A percentile compares a stretch with the other conserved stretches of the same genome.
phyloP scores from a whole-genome alignment of 2,113 vertebrate species.

The Pristiophorus japonicus region DNA sequence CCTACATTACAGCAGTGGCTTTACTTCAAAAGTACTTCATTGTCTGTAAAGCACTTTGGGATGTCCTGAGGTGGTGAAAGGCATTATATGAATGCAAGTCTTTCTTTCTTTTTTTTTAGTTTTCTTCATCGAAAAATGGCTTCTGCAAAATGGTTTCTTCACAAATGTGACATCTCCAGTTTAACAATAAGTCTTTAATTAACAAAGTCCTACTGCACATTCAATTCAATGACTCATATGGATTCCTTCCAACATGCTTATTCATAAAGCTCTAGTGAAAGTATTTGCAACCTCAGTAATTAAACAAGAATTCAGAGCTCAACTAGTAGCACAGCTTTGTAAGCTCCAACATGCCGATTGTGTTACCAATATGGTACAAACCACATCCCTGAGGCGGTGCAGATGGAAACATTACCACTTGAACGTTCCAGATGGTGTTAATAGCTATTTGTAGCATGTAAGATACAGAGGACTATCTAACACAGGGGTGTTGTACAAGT shows the following conservation, averaged over 20 bases:
- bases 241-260: neutral
- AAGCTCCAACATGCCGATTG: neutral
- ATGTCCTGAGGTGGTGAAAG: neutral
- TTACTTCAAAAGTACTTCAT: neutral
- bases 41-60: no score
- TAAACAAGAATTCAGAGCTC: neutral
- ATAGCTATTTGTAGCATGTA: neutral
- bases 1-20: neutral
- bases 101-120: neutral
- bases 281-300: neutral
- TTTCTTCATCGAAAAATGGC: neutral
- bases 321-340: neutral
- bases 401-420: neutral
- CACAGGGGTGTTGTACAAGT: neutral
- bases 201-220: neutral
- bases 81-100: neutral
- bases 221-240: neutral
- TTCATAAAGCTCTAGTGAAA: neutral
- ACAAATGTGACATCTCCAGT: neutral
- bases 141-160: neutral
- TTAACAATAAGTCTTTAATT: neutral
- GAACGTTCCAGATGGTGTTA: slow-evolving; percentile 20
- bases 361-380: neutral
- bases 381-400: neutral
- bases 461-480: neutral